These are phyloP conservation scores for Leptinotarsa tumamoca DNA, from an alignment of 2,888 invertebrate genomes.

Conservation along the genomic window DNA sequence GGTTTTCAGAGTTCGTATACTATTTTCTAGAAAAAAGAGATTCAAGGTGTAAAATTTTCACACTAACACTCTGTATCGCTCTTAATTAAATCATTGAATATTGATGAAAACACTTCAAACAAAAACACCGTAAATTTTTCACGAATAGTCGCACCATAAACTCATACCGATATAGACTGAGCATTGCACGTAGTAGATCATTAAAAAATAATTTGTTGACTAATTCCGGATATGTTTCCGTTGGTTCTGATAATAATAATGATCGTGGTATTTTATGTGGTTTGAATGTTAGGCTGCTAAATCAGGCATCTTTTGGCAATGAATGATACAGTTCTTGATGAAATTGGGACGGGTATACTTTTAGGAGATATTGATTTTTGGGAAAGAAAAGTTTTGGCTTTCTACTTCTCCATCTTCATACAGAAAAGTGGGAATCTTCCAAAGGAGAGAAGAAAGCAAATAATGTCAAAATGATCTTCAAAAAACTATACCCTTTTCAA, in stretches of 20 bases:
- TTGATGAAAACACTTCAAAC: background rate
- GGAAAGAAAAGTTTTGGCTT: no score
- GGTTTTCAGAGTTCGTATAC: no score
- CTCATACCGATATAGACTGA: constrained; percentile 9
- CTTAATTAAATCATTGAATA: background rate
- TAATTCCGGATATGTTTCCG: constrained; percentile 38
- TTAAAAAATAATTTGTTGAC: constrained; percentile 23
- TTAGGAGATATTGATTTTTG: no score
- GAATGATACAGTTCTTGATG: no score
- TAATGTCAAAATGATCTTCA: background rate
- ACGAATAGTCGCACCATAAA: constrained; percentile 5
- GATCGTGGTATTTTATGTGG: constrained; percentile 6
- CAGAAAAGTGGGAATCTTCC: no score
- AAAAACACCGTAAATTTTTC: background rate
- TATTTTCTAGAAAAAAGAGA: no score
- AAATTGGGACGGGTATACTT: background rate
- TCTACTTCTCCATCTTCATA: no score
- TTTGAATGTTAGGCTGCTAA: no score
- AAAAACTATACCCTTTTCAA: background rate
- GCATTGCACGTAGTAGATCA: constrained; percentile 12
- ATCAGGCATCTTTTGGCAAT: no score
- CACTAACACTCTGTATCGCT: no score
- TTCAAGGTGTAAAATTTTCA: no score
- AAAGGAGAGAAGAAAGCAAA: no score
- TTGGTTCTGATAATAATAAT: constrained; percentile 26